A percentile compares a stretch with the other conserved stretches of the same genome.
These are phyloP conservation scores for Plusia festucae DNA, from an alignment of 2,888 invertebrate species.

Conservation along the genomic window DNA sequence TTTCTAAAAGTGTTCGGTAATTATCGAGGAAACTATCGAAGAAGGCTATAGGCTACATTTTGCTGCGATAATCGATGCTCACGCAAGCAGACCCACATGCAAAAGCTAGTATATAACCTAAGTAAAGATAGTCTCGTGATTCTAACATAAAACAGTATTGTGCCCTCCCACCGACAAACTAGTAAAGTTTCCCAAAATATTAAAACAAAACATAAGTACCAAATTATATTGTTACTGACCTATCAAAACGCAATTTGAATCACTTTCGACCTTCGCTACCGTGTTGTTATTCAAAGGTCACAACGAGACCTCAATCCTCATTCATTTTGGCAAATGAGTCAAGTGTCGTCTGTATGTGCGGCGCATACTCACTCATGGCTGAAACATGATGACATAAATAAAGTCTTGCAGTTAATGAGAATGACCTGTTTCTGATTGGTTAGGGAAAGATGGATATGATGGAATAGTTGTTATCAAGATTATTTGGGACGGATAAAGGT, in stretches of 20 bases:
- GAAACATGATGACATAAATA: background rate
- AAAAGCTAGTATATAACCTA: too few relatives aligned
- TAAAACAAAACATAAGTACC: background rate
- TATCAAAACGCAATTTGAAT: background rate
- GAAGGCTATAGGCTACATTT: too few relatives aligned
- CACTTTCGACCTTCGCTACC: background rate
- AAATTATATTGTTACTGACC: background rate
- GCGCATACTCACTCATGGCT: background rate
- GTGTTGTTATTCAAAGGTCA: background rate
- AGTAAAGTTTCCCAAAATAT: too few relatives aligned
- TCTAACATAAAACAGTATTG: too few relatives aligned
- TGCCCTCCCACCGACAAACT: too few relatives aligned
- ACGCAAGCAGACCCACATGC: too few relatives aligned
- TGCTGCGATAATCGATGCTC: too few relatives aligned
- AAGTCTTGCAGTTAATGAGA: background rate
- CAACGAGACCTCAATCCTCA: constrained; percentile 3
- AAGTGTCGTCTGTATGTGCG: constrained; percentile 1
- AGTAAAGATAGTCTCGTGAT: too few relatives aligned
- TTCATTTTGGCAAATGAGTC: constrained; percentile 1
- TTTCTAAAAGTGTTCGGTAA: too few relatives aligned
- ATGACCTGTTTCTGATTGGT: background rate
- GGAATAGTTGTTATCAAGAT: too few relatives aligned
- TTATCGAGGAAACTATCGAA: too few relatives aligned
- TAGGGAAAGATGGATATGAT: background rate
- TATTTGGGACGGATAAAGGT: too few relatives aligned